Percentiles rank a stretch among this genome's conserved stretches.
phyloP scores from a whole-genome alignment of 2,113 vertebrate species.

The Corythoichthys haematopterus region DNA sequence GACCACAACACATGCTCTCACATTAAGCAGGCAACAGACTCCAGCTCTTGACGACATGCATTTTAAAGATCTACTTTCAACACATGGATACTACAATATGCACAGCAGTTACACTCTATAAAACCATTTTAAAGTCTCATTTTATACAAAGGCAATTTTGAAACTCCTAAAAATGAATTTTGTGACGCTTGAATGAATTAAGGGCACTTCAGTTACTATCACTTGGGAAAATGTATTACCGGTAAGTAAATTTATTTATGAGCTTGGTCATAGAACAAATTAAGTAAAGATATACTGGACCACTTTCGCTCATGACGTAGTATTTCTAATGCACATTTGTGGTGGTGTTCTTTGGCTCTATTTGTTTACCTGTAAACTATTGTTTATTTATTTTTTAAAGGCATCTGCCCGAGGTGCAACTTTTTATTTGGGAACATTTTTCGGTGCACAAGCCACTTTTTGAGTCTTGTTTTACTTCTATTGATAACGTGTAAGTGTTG shows the following conservation, averaged over 20 bases:
- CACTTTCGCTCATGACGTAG: neutral
- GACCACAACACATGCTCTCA: too few relatives aligned
- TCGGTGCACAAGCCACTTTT: neutral
- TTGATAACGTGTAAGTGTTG: neutral
- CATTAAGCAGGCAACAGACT: neutral
- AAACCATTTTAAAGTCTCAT: neutral
- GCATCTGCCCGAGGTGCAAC: neutral
- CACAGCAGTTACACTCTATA: neutral
- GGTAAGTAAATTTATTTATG: neutral
- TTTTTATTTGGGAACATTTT: neutral
- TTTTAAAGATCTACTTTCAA: neutral
- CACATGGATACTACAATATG: neutral
- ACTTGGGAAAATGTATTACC: too few relatives aligned
- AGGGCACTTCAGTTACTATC: too few relatives aligned
- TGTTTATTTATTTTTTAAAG: neutral
- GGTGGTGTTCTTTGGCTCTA: neutral
- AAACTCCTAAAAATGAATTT: too few relatives aligned
- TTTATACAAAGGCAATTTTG: too few relatives aligned
- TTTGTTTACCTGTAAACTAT: too few relatives aligned
- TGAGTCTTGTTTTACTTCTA: neutral
- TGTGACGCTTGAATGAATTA: too few relatives aligned
- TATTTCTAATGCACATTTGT: neutral
- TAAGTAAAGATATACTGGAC: neutral
- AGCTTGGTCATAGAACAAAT: neutral
- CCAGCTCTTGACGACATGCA: neutral